Conservation (phyloP, 64 coral and sea anemone genomes). For the Dendronephthya gigantea region DNA sequence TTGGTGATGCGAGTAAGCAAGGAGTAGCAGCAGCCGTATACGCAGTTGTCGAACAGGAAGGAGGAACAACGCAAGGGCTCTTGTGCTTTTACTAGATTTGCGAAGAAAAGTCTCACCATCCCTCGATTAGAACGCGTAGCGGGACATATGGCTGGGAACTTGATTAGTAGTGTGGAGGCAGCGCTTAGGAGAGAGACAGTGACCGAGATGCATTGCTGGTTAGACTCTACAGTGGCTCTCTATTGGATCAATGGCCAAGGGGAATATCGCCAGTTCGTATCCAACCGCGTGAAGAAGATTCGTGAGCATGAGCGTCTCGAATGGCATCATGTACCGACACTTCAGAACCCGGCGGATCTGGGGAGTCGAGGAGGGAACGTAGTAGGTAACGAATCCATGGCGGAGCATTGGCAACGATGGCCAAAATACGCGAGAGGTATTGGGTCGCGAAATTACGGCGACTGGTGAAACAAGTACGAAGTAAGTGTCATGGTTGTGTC, state of each 20-base stretch:
- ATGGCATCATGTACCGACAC: too few species aligned
- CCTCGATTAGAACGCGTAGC: background rate
- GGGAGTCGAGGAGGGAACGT: too few species aligned
- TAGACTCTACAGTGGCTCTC: background rate
- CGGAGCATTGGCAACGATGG: slow-evolving; percentile 36
- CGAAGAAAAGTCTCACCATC: background rate
- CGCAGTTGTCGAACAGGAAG: background rate
- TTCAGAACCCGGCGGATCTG: too few species aligned
- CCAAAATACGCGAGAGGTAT: slow-evolving; percentile 30
- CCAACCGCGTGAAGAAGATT: background rate
- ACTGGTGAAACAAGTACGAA: too few species aligned
- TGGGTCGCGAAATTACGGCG: slow-evolving; percentile 31
- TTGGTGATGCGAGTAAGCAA: background rate
- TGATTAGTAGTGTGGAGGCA: background rate
- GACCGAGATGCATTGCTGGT: too few species aligned
- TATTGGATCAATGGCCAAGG: too few species aligned
- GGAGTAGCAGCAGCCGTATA: background rate
- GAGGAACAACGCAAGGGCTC: background rate
- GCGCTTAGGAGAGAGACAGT: too few species aligned
- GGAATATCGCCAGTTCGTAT: too few species aligned
- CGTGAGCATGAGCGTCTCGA: too few species aligned
- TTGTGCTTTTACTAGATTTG: background rate
- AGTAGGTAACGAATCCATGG: background rate
- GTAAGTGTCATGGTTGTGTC: slow-evolving; percentile 24
- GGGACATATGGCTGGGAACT: background rate